Evolutionary conservation across 2,113 vertebrate species (phyloP), one percentile per base, ranked within the genome.

Genomic region (Chionodraco myersi): DNA sequence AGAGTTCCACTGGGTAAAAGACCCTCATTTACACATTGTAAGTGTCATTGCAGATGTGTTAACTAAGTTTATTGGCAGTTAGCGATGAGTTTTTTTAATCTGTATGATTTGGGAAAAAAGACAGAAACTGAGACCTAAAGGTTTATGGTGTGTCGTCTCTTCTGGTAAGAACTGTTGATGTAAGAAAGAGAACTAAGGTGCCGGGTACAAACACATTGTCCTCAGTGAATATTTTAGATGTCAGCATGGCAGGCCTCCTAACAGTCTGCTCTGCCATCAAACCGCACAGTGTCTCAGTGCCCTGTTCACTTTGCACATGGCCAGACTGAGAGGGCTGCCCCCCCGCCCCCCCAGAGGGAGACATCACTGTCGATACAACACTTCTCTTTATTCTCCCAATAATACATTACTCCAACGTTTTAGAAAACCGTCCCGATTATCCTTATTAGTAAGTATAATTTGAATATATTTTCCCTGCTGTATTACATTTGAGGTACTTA

Each of bases 1-100:
- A 93, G 86, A 94, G 94, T 95, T 94, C 95, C 80, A 92, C 92
- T 93, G 65, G 94, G 36, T 96, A 85, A 88, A 96, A 94, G 93
- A 93, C 93, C 94, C 94, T 97, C 93, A 98, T 98, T 98, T 97
- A 96, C 97, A 97, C 96, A 94, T 96, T 94, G 92, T 92, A 85
- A 96, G 95, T 94, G 90, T 94, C 95, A 92, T 90, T 85, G 66
- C 71, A 92, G 95, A 96, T 94, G 96, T 98, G 97, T 95, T 96
- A 97, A 97, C 96, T 45, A 65, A 75, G 66, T 82, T 83, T 95
- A 64, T 26, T 13, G 26, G 26, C 52, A 65, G 71, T 30, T 64
- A 51, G 26, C 1, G 2, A 16, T 57, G 21, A 80, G 16, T 30
- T 76, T 73, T 81, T 49, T 5, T 5, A 26, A 47, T 54, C 5